phyloP scores from a whole-genome alignment of 2,888 invertebrate genomes.

The Nasonovia ribisnigri region DNA sequence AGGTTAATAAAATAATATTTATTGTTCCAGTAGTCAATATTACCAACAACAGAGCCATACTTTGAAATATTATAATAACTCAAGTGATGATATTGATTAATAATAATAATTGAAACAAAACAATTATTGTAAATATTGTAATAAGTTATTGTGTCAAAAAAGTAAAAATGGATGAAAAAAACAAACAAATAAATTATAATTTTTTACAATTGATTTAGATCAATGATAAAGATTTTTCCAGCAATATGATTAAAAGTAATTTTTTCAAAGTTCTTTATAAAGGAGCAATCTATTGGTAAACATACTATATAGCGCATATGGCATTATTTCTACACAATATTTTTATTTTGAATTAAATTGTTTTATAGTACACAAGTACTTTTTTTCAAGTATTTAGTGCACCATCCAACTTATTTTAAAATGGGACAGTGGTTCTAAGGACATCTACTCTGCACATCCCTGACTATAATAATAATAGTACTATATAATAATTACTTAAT shows the following conservation, averaged over 20 bases:
- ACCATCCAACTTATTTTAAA: neutral
- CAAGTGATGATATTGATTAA: neutral
- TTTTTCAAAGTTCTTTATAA: neutral
- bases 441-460: neutral
- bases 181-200: neutral
- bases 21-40: neutral
- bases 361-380: neutral
- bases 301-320: neutral
- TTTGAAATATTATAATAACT: neutral
- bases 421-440: neutral
- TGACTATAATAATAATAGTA: neutral
- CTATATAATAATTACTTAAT: no score
- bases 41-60: neutral
- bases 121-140: neutral
- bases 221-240: neutral
- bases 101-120: neutral
- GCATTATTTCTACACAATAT: neutral
- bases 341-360: neutral
- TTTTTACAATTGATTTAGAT: neutral
- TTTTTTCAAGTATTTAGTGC: neutral
- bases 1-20: neutral
- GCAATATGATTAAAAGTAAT: neutral
- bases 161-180: neutral
- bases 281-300: neutral
- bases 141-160: neutral